Evolutionary conservation across 2,797 vertebrate genomes (phyloP), one percentile per base, ranked within the genome.

Genomic region (Meda fulgida): DNA sequence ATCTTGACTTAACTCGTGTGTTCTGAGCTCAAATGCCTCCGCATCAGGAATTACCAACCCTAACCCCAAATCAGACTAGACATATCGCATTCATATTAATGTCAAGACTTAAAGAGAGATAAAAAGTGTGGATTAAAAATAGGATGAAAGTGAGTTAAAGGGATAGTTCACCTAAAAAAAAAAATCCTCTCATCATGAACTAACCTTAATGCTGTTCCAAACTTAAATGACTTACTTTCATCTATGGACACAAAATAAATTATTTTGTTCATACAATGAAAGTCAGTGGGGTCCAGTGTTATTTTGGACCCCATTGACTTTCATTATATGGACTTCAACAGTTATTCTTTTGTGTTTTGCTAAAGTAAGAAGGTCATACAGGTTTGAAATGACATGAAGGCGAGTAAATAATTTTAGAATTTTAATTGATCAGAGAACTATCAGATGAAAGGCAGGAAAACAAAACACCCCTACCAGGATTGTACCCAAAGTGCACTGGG

Each of bases 401-500:
- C 3, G 3, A 58, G 51, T 36, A 58, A 76, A 76, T 77, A n/a
- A 38, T 9, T 34, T 58, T 31, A 18, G 13, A 9, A 38, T 60
- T 60, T 19, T 26, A 4, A 38, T 60, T 60, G 5, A 60, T 40
- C 53, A 60, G 23, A 3, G 13, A 38, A 29, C 8, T 78, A 26
- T 60, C n/a, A 73, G 29, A 83, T 83, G 21, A 83, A 82, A 75
- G 55, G 3, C 55, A 48, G 11, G 26, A 72, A 60, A 81, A 72
- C 67, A 43, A 11, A 23, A 36, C 14, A 14, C 63, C 29, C 14
- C 19, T 13, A 43, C 29, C 3, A 36, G 40, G 65, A 72, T 8
- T 16, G 38, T 34, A 48, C 38, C 69, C 53, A 63, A 34, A 82
- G 51, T 75, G 40, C 40, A 65, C 29, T 73, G 55, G 40, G 38